These are phyloP conservation scores for Zosterops hypoxanthus DNA, from an alignment of 2,113 vertebrate species.

Conservation along the genomic window DNA sequence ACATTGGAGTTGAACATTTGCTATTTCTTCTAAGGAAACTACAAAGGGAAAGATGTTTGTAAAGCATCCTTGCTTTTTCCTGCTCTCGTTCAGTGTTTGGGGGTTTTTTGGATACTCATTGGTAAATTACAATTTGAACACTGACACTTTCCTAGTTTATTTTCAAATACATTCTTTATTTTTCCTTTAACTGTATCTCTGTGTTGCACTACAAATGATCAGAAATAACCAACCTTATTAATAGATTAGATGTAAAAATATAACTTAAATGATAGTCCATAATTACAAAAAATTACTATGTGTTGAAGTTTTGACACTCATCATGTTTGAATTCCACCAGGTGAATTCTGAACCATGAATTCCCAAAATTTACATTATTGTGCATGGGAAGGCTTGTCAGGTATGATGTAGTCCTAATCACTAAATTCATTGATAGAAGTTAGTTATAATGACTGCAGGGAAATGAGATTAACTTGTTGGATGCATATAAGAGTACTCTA, in stretches of 20 bases:
- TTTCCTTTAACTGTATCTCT: neutral
- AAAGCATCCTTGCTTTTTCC: neutral
- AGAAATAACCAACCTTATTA: neutral
- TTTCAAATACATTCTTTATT: neutral
- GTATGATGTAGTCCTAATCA: neutral
- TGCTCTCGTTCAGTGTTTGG: neutral
- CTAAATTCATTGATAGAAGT: neutral
- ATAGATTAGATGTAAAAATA: neutral
- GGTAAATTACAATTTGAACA: neutral
- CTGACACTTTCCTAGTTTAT: neutral
- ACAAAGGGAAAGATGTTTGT: neutral
- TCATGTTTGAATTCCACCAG: neutral
- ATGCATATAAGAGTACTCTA: neutral
- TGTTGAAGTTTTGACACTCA: neutral
- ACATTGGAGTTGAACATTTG: neutral
- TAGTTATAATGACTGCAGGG: neutral
- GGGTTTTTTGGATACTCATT: rapidly evolving
- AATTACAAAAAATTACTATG: neutral
- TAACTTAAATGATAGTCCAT: neutral
- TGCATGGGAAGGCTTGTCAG: neutral
- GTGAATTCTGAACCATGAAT: neutral
- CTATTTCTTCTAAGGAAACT: neutral
- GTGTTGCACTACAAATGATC: neutral
- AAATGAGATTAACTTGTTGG: neutral
- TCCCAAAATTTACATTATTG: neutral